Conservation (phyloP, 2,113 vertebrate species). For the Equus quagga region DNA sequence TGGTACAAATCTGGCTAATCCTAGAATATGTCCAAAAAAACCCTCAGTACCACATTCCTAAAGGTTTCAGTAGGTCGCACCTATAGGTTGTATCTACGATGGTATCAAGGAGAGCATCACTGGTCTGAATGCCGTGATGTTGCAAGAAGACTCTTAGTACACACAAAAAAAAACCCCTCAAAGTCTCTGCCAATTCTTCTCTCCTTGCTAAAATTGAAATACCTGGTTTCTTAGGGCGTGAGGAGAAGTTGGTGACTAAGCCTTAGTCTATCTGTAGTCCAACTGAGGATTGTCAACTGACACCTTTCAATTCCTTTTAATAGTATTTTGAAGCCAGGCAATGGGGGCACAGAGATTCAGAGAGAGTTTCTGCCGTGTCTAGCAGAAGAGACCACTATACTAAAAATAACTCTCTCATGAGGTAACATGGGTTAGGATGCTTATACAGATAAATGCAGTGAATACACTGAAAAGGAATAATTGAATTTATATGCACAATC, state of each 20-base stretch:
- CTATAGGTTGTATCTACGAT: background rate
- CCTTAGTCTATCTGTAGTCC: background rate
- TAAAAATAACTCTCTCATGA: background rate
- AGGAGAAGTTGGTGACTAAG: background rate
- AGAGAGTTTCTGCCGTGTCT: background rate
- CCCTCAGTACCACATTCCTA: background rate
- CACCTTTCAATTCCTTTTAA: background rate
- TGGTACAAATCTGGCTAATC: background rate
- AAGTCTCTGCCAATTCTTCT: background rate
- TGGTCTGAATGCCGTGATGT: background rate
- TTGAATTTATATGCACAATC: background rate
- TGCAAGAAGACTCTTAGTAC: background rate
- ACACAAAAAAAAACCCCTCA: background rate
- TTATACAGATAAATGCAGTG: background rate
- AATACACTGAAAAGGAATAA: background rate
- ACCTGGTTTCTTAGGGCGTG: background rate
- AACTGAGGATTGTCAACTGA: background rate
- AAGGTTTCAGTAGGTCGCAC: background rate
- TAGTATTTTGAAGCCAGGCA: background rate
- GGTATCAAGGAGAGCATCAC: background rate
- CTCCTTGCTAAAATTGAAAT: background rate
- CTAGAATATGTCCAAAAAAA: background rate
- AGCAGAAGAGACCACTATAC: background rate
- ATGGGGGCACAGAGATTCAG: background rate
- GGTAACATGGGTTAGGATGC: background rate